phyloP scores from a whole-genome alignment of 1,140 invertebrate species.

The Pseudomyrmex sp. region DNA sequence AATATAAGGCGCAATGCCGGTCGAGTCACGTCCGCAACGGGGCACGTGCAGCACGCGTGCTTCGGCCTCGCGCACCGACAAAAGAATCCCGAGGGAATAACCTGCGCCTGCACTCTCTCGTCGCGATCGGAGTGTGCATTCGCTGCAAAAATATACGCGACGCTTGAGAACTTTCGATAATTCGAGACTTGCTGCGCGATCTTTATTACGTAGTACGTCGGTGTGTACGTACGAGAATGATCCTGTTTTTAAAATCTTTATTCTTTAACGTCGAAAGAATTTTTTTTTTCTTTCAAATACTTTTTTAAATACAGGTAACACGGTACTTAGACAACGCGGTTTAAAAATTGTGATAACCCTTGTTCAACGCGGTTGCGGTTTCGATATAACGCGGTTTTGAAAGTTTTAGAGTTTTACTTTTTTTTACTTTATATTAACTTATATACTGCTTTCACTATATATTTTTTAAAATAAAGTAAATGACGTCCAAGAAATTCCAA shows the following conservation, averaged over 20 bases:
- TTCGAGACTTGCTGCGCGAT: background rate
- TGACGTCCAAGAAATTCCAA: no score
- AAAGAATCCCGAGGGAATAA: slow-evolving; percentile 71
- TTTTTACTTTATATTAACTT: no score
- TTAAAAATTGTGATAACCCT: no score
- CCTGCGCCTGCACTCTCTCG: slow-evolving; percentile 7
- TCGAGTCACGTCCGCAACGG: slow-evolving; percentile 79
- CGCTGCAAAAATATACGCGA: slow-evolving; percentile 66
- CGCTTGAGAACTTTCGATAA: slow-evolving; percentile 32
- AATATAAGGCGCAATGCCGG: slow-evolving; percentile 71
- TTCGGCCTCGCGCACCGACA: slow-evolving; percentile 75
- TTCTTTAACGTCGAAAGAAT: no score
- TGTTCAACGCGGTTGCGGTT: no score
- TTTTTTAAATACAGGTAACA: no score
- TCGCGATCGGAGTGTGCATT: slow-evolving; percentile 15
- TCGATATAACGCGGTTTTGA: no score
- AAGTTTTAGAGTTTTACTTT: no score
- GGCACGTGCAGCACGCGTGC: slow-evolving; percentile 83
- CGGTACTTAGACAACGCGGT: no score
- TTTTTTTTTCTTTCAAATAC: no score
- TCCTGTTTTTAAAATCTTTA: background rate
- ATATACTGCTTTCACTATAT: no score
- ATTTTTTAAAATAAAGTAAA: no score
- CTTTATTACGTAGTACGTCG: background rate
- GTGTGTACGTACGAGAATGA: background rate